These are phyloP conservation scores for Drosophila fuyamai DNA, from an alignment of 1,140 invertebrate species.

Conservation along the genomic window DNA sequence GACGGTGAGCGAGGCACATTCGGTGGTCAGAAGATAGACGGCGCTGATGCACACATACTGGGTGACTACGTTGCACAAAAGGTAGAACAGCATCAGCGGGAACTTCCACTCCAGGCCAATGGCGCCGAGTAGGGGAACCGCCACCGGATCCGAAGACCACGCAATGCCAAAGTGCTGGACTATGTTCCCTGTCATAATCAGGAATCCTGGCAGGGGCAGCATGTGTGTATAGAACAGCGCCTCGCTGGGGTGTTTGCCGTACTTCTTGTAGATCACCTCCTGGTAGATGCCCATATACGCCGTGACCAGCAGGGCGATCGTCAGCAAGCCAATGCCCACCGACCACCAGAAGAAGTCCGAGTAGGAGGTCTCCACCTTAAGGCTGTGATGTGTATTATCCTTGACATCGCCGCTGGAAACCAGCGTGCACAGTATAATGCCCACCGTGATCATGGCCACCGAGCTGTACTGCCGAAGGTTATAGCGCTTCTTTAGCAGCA, in stretches of 20 bases:
- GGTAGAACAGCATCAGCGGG: slow-evolving; percentile 91
- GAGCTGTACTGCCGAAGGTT: slow-evolving; percentile 95
- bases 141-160: slow-evolving; percentile 41
- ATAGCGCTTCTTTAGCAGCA: slow-evolving; percentile 95
- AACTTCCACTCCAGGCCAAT: slow-evolving; percentile 86
- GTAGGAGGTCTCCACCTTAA: slow-evolving; percentile 81
- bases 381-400: slow-evolving; percentile 84
- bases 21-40: slow-evolving; percentile 96
- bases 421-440: slow-evolving; percentile 96
- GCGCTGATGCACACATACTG: slow-evolving; percentile 98
- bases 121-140: slow-evolving; percentile 84
- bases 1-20: slow-evolving; percentile 97
- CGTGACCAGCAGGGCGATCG: slow-evolving; percentile 95
- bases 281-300: slow-evolving; percentile 99
- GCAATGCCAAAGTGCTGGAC: slow-evolving; percentile 89
- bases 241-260: slow-evolving; percentile 97
- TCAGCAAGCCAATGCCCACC: slow-evolving; percentile 93
- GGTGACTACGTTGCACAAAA: slow-evolving; percentile 94
- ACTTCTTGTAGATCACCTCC: slow-evolving; percentile 93
- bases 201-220: slow-evolving; percentile 72
- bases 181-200: slow-evolving; percentile 89
- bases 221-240: slow-evolving; percentile 94
- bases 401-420: slow-evolving; percentile 88
- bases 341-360: slow-evolving; percentile 91
- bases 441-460: slow-evolving; percentile 95